Evolutionary conservation across 2,888 invertebrate genomes (phyloP).

Genomic region (Tenthredo notha): DNA sequence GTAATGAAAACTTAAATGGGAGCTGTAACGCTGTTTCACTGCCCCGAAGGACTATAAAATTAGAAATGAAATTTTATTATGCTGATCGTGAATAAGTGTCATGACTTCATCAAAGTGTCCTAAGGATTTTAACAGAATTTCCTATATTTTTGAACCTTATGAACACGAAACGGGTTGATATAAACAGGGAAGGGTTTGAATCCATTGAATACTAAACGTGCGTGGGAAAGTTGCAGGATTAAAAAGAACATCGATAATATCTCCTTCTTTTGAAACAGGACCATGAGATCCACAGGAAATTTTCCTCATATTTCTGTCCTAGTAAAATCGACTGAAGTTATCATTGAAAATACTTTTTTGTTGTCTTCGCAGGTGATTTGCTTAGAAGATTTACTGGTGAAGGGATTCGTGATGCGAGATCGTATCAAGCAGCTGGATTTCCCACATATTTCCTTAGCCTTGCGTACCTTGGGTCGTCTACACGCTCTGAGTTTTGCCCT

Average conservation of each 20-base stretch:
- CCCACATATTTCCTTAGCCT: conserved; percentile 57
- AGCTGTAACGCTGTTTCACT: too few relatives aligned
- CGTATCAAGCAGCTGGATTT: conserved; percentile 60
- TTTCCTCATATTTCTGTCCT: not conserved
- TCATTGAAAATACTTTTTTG: not conserved
- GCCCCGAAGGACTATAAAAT: too few relatives aligned
- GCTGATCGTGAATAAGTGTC: not conserved
- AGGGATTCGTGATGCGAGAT: conserved; percentile 59
- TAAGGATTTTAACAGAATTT: not conserved
- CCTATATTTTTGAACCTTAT: too few relatives aligned
- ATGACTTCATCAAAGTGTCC: not conserved
- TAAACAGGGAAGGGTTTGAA: too few relatives aligned
- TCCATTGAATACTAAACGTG: too few relatives aligned
- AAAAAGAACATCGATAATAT: not conserved
- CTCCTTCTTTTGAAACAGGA: not conserved
- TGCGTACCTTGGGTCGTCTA: conserved; percentile 60
- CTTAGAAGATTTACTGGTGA: conserved; percentile 60
- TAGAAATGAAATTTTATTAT: too few relatives aligned
- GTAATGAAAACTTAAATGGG: too few relatives aligned
- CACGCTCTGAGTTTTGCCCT: conserved; percentile 63
- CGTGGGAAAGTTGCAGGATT: not conserved
- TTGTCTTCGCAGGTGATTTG: conserved; percentile 58
- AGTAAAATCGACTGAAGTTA: not conserved
- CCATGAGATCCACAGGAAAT: not conserved
- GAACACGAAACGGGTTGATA: not conserved